These are phyloP conservation scores for Carterocephalus palaemon DNA, from an alignment of 2,888 invertebrate species.

Conservation along the genomic window DNA sequence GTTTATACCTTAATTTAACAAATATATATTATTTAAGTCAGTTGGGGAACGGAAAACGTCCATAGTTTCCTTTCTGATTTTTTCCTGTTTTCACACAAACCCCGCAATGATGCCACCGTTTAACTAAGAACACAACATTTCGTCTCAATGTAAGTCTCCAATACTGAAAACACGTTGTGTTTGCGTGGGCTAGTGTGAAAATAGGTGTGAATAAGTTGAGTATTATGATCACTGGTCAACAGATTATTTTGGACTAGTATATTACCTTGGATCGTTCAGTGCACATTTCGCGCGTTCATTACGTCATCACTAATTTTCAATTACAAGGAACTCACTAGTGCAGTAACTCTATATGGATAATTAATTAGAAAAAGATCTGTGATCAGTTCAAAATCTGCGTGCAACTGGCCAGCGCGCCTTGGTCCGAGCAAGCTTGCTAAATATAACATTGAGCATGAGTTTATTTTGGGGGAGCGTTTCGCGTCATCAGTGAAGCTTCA, in stretches of 20 bases:
- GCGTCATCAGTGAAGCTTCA: conserved; percentile 63
- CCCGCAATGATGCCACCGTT: conserved; percentile 59
- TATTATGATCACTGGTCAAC: conserved; percentile 63
- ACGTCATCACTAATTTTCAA: conserved; percentile 53
- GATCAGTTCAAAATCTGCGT: conserved; percentile 71
- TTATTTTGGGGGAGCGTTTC: conserved; percentile 74
- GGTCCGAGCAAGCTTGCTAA: conserved; percentile 72
- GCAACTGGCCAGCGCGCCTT: conserved; percentile 68
- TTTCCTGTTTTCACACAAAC: conserved; percentile 48
- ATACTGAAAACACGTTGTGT: conserved; percentile 71
- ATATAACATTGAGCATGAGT: conserved; percentile 76
- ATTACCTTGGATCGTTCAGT: conserved; percentile 68
- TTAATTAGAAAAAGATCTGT: conserved; percentile 55
- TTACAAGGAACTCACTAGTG: conserved; percentile 45
- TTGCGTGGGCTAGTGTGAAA: conserved; percentile 76
- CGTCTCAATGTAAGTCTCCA: conserved; percentile 68
- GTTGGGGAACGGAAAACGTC: conserved; percentile 36
- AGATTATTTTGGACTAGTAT: conserved; percentile 63
- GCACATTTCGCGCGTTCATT: conserved; percentile 46
- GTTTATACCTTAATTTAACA: conserved; percentile 39
- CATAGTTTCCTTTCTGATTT: conserved; percentile 34
- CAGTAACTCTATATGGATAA: conserved; percentile 42
- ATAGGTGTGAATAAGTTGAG: conserved; percentile 76
- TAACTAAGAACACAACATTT: conserved; percentile 76
- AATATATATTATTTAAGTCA: conserved; percentile 29